Evolutionary conservation across 2,888 invertebrate species (phyloP), one percentile per base, ranked within the genome.

Genomic region (Myopa testacea): DNA sequence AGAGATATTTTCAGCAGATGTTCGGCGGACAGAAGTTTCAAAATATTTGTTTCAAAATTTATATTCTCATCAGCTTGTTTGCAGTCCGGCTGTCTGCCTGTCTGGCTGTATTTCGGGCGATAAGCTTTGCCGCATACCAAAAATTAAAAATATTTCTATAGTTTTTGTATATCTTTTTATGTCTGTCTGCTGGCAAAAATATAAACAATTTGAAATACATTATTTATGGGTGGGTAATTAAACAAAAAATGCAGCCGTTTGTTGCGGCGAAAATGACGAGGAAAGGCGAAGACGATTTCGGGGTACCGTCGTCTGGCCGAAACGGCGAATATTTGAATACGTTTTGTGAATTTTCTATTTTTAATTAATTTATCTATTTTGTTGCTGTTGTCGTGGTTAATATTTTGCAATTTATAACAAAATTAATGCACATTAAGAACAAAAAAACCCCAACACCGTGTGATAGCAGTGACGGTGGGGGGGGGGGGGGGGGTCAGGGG

Each of bases 141-240:
- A 6, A 45, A 6, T 8, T 10, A 45, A 45, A 45, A 45, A 10
- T 45, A 45, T 45, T 45, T 8, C 10, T 8, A 45, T 6, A 45
- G 10, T 45, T 45, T 45, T 45, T 45, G 1, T 8, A 45, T 45
- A 45, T 10, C 6, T 45, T 45, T 45, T 45, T 45, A 26, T 26
- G 26, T 26, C 6, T 62, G 7, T n/a, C 34, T 19, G 0, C 62
- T 52, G 52, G 52, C 14, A 52, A 52, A 10, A 34, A 65, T 14
- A 65, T 38, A 65, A 65, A 65, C 16, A 37, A 38, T 65, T 65
- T 38, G 38, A 65, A 65, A 37, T 65, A 10, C 45, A 45, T 45
- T 45, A 38, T 65, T 65, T 65, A 65, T 38, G 34, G 38, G 14
- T 8, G 65, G 4, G 12, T 65, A 14, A 65, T 65, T 65, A 37